Conservation (phyloP, 2,113 vertebrate species). For the Cyprinodon tularosa region DNA sequence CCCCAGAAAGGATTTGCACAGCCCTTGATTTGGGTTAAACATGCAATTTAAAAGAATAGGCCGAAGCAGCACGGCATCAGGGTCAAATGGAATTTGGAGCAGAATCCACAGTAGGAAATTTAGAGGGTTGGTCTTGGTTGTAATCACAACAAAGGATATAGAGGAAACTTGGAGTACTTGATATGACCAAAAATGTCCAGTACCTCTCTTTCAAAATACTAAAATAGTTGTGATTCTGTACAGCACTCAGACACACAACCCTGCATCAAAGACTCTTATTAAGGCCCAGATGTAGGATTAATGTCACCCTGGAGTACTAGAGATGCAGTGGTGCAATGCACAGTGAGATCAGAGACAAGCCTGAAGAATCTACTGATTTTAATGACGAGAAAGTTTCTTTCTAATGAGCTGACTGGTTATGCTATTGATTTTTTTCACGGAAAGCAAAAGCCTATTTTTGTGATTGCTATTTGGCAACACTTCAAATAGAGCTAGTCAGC, state of each 20-base stretch:
- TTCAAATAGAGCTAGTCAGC: constrained; percentile 51
- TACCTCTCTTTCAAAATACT: not conserved
- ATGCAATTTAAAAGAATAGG: not conserved
- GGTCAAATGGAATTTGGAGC: not conserved
- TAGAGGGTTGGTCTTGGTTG: not conserved
- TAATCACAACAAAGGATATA: not conserved
- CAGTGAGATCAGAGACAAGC: constrained; percentile 14
- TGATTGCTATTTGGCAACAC: constrained; percentile 46
- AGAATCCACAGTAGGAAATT: not conserved
- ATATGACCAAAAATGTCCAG: not conserved
- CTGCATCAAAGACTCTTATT: not conserved
- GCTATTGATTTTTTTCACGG: constrained; percentile 65
- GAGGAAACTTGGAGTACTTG: not conserved
- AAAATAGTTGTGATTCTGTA: not conserved
- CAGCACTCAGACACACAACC: not conserved
- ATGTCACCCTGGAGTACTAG: constrained; percentile 22
- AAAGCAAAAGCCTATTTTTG: constrained; percentile 39
- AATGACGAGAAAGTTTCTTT: constrained; percentile 60
- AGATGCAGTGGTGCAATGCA: constrained; percentile 16
- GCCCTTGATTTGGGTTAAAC: not conserved
- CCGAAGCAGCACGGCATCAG: not conserved
- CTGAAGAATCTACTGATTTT: constrained; percentile 47
- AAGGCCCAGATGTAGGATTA: constrained; percentile 6
- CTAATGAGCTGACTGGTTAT: constrained; percentile 61
- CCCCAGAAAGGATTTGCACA: not conserved